Evolutionary conservation across 2,113 vertebrate genomes (phyloP), one percentile per base, ranked within the genome.

Genomic region (Solenodon paradoxus): DNA sequence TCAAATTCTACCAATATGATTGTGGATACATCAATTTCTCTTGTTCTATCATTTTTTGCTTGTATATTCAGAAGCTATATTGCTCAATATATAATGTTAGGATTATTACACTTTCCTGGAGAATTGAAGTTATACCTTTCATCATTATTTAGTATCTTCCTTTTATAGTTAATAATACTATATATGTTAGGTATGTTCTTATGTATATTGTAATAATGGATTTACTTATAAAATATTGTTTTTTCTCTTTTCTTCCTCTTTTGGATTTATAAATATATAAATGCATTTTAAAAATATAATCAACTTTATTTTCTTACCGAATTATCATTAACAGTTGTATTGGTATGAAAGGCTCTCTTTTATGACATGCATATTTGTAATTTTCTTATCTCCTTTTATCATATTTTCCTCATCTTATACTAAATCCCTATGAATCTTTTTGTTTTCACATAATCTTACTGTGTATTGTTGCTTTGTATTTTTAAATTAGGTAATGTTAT

Each of bases 181-280:
- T 84, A n/a, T 42, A 1, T 17, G 8, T 17, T 72, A 45, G 30
- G 13, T 51, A 38, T 22, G 0, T 35, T n/a, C 19, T 78, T 83
- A 83, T 4, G 47, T 47, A 86, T 87, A 3, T 32, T 61, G 7
- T 8, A 94, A 66, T 81, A 12, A 77, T 38, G 32, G 3, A 78
- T 92, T 94, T 81, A 84, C 74, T 94, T 96, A 49, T 9, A 79
- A 42, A 83, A 69, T 9, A 59, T 53, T 45, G 47, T 15, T 59
- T 63, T 94, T 51, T 57, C 22, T 40, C 38, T 63, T 57, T 90
- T 57, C 22, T 38, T 92, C 88, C 26, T 47, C 10, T 82, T 96
- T 84, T 81, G 28, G 35, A 51, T 81, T 79, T 75, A 64, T 17
- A 53, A 53, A 53, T 17, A 53, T 17, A 53, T 53, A 53, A 53